These are phyloP conservation scores for Trematomus loennbergii DNA, from an alignment of 2,113 vertebrate genomes.

Conservation along the genomic window DNA sequence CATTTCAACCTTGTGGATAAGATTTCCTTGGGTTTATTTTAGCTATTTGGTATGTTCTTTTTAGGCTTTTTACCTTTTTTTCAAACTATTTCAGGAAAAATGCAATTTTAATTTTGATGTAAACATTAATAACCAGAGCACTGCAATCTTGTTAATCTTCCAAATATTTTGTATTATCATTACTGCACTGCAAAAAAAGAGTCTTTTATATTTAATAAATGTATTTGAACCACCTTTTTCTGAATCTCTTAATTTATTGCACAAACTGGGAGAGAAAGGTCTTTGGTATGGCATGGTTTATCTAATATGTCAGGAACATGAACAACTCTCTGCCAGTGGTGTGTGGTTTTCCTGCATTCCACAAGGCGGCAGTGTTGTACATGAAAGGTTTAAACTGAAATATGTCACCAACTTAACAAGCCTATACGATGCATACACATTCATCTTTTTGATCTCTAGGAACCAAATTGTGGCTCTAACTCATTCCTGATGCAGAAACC, in stretches of 20 bases:
- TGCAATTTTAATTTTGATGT: slow-evolving; percentile 47
- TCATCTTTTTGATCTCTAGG: slow-evolving; percentile 24
- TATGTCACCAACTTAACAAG: neutral
- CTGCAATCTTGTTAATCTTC: slow-evolving; percentile 64
- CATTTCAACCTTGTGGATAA: slow-evolving; percentile 14
- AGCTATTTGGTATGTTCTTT: slow-evolving; percentile 8
- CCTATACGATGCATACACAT: slow-evolving; percentile 1
- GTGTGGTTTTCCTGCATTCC: slow-evolving; percentile 35
- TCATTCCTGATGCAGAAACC: slow-evolving; percentile 40
- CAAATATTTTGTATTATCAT: slow-evolving; percentile 70
- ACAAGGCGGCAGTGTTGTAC: slow-evolving; percentile 68
- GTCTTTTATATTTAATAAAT: slow-evolving; percentile 81
- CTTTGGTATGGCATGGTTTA: neutral
- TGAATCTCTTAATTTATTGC: neutral
- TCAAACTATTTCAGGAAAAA: slow-evolving; percentile 48
- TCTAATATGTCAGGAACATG: neutral
- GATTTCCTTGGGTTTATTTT: slow-evolving; percentile 17
- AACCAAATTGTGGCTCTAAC: slow-evolving; percentile 18
- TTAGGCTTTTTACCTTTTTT: slow-evolving; percentile 4
- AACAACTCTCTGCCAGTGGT: neutral
- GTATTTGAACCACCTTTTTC: slow-evolving; percentile 50
- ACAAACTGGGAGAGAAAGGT: neutral
- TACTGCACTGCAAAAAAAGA: slow-evolving; percentile 69
- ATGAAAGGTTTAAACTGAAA: slow-evolving; percentile 26
- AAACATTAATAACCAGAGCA: slow-evolving; percentile 53